phyloP scores from a whole-genome alignment of 2,797 vertebrate genomes.

The Lemur catta region DNA sequence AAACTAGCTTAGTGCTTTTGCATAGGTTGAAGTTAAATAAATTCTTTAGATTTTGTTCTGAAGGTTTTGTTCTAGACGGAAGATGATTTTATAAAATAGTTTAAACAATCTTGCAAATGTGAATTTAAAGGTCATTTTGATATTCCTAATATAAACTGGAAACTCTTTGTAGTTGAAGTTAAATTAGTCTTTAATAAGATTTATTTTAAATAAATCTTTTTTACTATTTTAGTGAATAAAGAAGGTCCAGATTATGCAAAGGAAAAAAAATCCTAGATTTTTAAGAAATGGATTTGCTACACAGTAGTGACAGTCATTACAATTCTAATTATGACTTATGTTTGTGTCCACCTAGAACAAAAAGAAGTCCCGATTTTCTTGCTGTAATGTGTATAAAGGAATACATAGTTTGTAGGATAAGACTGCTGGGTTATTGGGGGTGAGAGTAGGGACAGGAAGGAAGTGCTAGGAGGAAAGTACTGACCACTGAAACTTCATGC shows the following conservation, averaged over 20 bases:
- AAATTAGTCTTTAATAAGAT: not conserved
- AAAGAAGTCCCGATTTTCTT: slow-evolving; percentile 11
- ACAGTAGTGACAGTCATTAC: not conserved
- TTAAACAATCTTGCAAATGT: not conserved
- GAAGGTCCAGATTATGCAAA: not conserved
- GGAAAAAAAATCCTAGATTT: not conserved
- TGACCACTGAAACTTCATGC: slow-evolving; percentile 33
- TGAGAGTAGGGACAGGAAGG: slow-evolving; percentile 36
- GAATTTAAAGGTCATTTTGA: slow-evolving; percentile 40
- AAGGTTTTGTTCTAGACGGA: slow-evolving; percentile 28
- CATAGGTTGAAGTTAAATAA: slow-evolving; percentile 17
- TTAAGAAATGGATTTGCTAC: slow-evolving; percentile 19
- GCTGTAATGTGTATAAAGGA: not conserved
- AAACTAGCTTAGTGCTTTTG: slow-evolving; percentile 19
- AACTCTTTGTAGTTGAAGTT: slow-evolving; percentile 43
- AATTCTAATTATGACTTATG: not conserved
- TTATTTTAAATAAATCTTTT: not conserved
- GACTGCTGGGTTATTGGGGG: not conserved
- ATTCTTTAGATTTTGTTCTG: not conserved
- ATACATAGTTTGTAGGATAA: not conserved
- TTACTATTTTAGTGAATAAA: not conserved
- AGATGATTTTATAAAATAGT: slow-evolving; percentile 49
- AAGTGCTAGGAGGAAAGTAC: slow-evolving; percentile 24
- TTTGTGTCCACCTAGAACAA: not conserved
- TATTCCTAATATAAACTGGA: slow-evolving; percentile 3